Conservation (phyloP, 2,113 vertebrate species). For the Pedionomus torquatus region DNA sequence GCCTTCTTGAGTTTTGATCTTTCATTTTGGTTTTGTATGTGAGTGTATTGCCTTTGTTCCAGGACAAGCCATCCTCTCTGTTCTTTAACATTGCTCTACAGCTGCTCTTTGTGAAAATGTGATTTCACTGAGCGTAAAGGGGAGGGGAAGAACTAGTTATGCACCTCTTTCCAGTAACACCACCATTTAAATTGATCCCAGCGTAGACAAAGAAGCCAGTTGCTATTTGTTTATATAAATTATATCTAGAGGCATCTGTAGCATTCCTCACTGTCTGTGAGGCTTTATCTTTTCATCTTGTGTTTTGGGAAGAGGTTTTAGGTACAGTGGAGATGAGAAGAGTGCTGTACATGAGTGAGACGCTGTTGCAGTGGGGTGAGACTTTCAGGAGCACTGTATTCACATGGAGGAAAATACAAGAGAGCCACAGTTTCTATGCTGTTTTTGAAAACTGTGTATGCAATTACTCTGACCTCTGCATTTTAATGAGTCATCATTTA, state of each 20-base stretch:
- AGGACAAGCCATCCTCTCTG: constrained; percentile 69
- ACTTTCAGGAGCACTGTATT: background rate
- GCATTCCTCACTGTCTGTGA: constrained; percentile 75
- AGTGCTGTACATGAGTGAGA: background rate
- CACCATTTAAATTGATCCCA: constrained; percentile 26
- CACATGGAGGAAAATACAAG: background rate
- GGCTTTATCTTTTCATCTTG: constrained; percentile 35
- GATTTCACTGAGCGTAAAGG: constrained; percentile 62
- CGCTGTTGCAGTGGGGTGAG: background rate
- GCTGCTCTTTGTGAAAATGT: constrained; percentile 47
- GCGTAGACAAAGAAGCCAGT: constrained; percentile 19
- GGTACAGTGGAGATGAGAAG: background rate
- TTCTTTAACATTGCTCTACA: constrained; percentile 55
- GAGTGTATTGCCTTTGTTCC: constrained; percentile 66
- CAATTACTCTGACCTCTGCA: background rate
- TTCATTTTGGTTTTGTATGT: constrained; percentile 52
- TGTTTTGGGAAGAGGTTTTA: constrained; percentile 29
- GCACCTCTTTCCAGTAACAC: constrained; percentile 34
- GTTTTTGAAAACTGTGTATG: background rate
- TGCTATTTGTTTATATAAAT: constrained; percentile 28
- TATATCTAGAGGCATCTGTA: background rate
- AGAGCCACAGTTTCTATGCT: background rate
- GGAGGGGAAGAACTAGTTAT: constrained; percentile 42
- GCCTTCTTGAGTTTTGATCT: constrained; percentile 53
- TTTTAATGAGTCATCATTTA: background rate